Evolutionary conservation across 2,888 invertebrate species (phyloP), one percentile per base, ranked within the genome.

Genomic region (Hypolimnas misippus): DNA sequence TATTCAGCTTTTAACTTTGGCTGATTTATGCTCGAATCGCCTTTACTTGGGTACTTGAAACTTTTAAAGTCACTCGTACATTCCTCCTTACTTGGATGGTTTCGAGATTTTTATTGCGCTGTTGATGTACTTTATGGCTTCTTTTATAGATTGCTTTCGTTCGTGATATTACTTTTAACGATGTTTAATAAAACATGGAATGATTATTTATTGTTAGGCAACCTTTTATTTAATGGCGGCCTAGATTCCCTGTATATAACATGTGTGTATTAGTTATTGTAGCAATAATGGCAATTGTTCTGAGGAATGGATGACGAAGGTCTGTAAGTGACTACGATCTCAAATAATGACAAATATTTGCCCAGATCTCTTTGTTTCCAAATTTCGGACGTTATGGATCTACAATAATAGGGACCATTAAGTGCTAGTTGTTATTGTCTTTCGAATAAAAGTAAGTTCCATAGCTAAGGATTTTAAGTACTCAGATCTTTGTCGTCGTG

Each of bases 21-120:
- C 50, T 40, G 50, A 40, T 57, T 40, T 50, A 40, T 50, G n/a
- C n/a, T 46, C 17, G 21, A 42, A 42, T 42, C 49, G 49, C 33
- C 44, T 57, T 50, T 38, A 21, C 49, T 57, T 38, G 21, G 35
- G 38, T 38, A 35, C 50, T 57, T n/a, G 31, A 57, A 57, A 29
- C 17, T 50, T 50, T 46, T 21, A 46, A 46, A 46, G 21, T n/a
- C 12, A n/a, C n/a, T n/a, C n/a, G 14, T 40, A 40, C 16, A 16
- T 40, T 40, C 21, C 16, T 17, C 10, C 17, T 42, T 16, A 17
- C 44, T 46, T 12, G 5, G 21, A 46, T 21, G 21, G 21, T 19
- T 21, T 21, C 19, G 21, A 12, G 44, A 46, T 46, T 46, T 38
- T 46, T 46, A 46, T 46, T 21, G 19, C 21, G n/a, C 40, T 6